Percentiles rank a stretch among this genome's conserved stretches.
phyloP scores from a whole-genome alignment of 2,888 invertebrate species.

The Chrysolina americana region DNA sequence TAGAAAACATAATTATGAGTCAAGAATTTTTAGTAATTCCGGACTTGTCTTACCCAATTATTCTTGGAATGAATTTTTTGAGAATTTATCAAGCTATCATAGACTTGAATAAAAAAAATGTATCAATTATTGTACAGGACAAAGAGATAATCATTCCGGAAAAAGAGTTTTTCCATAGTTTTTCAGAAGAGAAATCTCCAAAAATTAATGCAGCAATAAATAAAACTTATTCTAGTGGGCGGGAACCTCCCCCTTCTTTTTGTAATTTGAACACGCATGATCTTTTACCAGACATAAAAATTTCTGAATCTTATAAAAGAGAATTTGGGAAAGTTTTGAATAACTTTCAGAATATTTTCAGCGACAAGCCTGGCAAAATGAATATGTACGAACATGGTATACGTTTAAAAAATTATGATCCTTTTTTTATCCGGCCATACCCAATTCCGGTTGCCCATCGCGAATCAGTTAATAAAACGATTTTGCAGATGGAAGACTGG shows the following conservation, averaged over 20 bases:
- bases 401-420: not conserved
- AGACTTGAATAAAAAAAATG: not conserved
- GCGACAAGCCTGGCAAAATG: not conserved
- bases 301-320: not conserved
- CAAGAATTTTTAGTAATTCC: not conserved
- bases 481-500: not conserved
- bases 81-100: not conserved
- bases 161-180: not conserved
- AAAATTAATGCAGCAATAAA: not conserved
- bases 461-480: not conserved
- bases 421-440: not conserved
- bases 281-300: not conserved
- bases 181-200: not conserved
- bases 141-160: not conserved
- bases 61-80: not conserved
- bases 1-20: not conserved
- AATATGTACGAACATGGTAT: not conserved
- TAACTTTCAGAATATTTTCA: not conserved
- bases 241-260: not conserved
- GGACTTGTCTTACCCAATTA: not conserved
- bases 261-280: not conserved
- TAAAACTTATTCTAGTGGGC: not conserved
- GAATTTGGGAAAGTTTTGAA: not conserved
- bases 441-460: not conserved
- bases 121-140: not conserved